Evolutionary conservation across 2,888 invertebrate genomes (phyloP).

Genomic region (Ypsolopha scabrella): DNA sequence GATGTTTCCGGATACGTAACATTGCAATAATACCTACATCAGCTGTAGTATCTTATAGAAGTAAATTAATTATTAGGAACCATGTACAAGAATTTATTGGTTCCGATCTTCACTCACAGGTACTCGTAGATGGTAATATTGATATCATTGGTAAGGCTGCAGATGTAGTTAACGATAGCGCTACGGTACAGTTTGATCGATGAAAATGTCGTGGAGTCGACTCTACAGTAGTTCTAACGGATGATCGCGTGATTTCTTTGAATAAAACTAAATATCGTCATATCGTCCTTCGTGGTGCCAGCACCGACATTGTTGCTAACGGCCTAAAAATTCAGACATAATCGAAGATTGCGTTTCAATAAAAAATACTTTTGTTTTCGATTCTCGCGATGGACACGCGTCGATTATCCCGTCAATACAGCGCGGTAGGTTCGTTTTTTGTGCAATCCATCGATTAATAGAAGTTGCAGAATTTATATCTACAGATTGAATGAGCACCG

Average conservation of each 20-base stretch:
- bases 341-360: constrained; percentile 20
- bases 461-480: not conserved
- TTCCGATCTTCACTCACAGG: not conserved
- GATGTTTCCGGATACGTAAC: too few relatives aligned
- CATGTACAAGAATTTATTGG: too few relatives aligned
- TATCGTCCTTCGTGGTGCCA: not conserved
- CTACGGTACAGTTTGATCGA: constrained; percentile 21
- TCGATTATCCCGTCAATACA: constrained; percentile 7
- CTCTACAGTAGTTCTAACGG: constrained; percentile 1
- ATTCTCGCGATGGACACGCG: constrained; percentile 18
- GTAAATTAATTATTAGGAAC: too few relatives aligned
- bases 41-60: too few relatives aligned
- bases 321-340: not conserved
- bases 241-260: constrained; percentile 34
- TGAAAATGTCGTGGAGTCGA: constrained; percentile 14
- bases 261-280: constrained; percentile 21
- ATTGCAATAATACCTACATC: too few relatives aligned
- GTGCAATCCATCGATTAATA: not conserved
- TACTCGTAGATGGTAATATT: not conserved
- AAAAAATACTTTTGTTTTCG: constrained; percentile 37
- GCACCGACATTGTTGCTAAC: not conserved
- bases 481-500: not conserved
- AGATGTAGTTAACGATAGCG: constrained; percentile 6
- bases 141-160: constrained; percentile 8
- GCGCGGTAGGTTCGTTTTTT: not conserved